phyloP scores from a whole-genome alignment of 2,888 invertebrate species.

The Vanessa cardui region DNA sequence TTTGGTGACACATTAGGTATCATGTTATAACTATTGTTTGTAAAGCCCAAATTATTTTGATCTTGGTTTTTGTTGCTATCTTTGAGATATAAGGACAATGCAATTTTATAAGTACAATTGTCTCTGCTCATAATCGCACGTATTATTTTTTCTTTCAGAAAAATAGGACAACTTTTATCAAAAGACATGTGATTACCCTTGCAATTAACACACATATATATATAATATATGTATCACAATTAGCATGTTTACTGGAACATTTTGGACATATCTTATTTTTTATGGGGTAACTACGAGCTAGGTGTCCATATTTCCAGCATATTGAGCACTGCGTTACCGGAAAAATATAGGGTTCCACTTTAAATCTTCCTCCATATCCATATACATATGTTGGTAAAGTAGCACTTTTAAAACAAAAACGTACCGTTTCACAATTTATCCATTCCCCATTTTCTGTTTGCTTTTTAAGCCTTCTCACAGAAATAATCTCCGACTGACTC shows the following conservation, averaged over 20 bases:
- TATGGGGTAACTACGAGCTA: background rate
- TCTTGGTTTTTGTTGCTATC: background rate
- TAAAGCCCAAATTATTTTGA: background rate
- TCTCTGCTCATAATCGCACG: background rate
- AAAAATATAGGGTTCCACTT: background rate
- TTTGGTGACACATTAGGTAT: too few relatives aligned
- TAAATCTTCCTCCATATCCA: background rate
- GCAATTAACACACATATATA: constrained; percentile 17
- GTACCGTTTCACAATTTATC: background rate
- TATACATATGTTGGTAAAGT: constrained; percentile 9
- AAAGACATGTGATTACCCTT: background rate
- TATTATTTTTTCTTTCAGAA: background rate
- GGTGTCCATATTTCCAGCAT: background rate
- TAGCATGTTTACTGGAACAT: background rate
- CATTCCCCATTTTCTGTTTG: constrained; percentile 12
- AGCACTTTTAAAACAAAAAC: background rate
- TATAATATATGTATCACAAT: background rate
- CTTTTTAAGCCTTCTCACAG: background rate
- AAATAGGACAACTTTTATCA: constrained; percentile 2
- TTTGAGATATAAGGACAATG: background rate
- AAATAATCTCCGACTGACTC: too few relatives aligned
- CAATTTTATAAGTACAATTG: background rate
- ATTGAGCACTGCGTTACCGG: background rate
- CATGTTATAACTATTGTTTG: too few relatives aligned
- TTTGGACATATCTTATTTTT: background rate